phyloP scores from a whole-genome alignment of 2,113 vertebrate genomes.

The Bos taurus region ARS-UCD2.0 NC_037339.1:645501-646000 shows the following conservation, averaged over 20 bases:
- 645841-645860: not conserved
- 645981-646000: not conserved
- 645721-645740: not conserved
- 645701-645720: not conserved
- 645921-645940: not conserved
- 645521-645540: not conserved
- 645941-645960: not conserved
- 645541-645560: not conserved
- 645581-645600: not conserved
- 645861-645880: not conserved
- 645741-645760: not conserved
- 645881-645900: not conserved
- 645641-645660: not conserved
- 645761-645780: not conserved
- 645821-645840: not conserved
- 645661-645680: not conserved
- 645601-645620: not conserved
- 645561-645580: not conserved
- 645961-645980: not conserved
- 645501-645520: not conserved
- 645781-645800: not conserved
- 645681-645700: not conserved
- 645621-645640: not conserved
- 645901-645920: not conserved
- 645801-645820: not conserved